Conservation (phyloP, 1,140 invertebrate species). For the Macrobrachium rosenbergii region DNA sequence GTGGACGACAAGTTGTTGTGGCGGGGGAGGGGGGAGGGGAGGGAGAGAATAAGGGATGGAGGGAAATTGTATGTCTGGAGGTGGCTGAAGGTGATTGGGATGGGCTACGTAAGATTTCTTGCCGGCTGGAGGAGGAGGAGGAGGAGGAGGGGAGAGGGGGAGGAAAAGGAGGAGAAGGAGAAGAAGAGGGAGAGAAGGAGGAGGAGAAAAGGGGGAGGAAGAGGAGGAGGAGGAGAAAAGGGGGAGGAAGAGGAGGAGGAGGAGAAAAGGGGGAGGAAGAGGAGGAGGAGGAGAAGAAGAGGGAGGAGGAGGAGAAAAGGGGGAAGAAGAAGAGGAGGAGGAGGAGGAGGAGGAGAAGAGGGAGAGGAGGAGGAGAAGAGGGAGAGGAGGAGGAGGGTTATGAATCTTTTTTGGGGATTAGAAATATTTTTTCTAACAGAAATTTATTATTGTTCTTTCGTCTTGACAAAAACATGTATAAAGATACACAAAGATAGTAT, state of each 20-base stretch:
- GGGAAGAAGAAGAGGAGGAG: too few relatives aligned
- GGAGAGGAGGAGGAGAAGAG: background rate
- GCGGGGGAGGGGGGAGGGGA: background rate
- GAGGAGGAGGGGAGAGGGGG: background rate
- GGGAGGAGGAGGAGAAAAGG: background rate
- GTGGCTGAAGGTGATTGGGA: background rate
- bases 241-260: slow-evolving; percentile 11
- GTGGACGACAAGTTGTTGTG: background rate
- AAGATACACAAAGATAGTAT: too few relatives aligned
- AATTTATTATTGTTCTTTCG: too few relatives aligned
- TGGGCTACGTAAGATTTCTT: background rate
- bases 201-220: background rate
- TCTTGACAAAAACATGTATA: too few relatives aligned
- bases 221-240: background rate
- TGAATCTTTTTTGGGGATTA: background rate
- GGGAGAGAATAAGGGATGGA: slow-evolving; percentile 1
- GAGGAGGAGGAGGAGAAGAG: too few relatives aligned
- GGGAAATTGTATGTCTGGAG: background rate
- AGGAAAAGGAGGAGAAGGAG: too few relatives aligned
- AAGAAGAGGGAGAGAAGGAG: background rate
- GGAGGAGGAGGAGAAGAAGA: background rate
- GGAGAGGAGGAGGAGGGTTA: background rate
- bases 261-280: background rate
- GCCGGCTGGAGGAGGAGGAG: background rate
- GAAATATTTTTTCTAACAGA: background rate